These are phyloP conservation scores for Dorcus hopei DNA, from an alignment of 2,888 invertebrate species.

Conservation along the genomic window DNA sequence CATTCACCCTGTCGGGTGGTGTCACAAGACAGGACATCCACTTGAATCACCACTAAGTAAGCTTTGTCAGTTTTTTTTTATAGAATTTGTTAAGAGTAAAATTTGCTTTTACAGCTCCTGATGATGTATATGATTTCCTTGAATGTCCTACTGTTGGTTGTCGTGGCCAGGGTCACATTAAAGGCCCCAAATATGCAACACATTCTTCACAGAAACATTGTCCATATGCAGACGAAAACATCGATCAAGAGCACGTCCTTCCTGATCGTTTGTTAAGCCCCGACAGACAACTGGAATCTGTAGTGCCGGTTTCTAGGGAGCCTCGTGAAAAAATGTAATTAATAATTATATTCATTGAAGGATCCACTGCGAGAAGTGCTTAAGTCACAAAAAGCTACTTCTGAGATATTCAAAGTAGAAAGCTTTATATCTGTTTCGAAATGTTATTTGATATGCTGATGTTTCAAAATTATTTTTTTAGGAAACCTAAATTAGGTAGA, in stretches of 20 bases:
- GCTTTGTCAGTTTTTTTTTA: slow-evolving; percentile 34
- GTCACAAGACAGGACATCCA: slow-evolving; percentile 82
- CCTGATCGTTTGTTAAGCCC: slow-evolving; percentile 54
- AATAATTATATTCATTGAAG: not conserved
- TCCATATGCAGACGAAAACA: slow-evolving; percentile 66
- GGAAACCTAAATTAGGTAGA: slow-evolving; percentile 39
- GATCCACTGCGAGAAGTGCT: no score
- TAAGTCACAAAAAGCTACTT: no score
- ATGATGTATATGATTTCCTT: slow-evolving; percentile 59
- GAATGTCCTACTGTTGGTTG: slow-evolving; percentile 85
- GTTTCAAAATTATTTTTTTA: slow-evolving; percentile 22
- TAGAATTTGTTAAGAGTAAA: not conserved
- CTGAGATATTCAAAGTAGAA: no score
- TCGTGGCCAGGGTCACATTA: slow-evolving; percentile 83
- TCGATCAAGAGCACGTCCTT: slow-evolving; percentile 50
- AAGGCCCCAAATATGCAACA: slow-evolving; percentile 70
- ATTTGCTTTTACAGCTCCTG: slow-evolving; percentile 53
- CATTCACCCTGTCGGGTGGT: slow-evolving; percentile 91
- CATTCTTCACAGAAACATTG: slow-evolving; percentile 73
- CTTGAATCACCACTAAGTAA: slow-evolving; percentile 79
- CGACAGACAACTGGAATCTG: slow-evolving; percentile 44
- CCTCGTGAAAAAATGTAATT: slow-evolving; percentile 40
- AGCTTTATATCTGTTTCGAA: no score
- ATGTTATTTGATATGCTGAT: no score
- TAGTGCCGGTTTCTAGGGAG: slow-evolving; percentile 46